Conservation (phyloP, 2,888 invertebrate genomes). For the Hyposoter didymator region DNA sequence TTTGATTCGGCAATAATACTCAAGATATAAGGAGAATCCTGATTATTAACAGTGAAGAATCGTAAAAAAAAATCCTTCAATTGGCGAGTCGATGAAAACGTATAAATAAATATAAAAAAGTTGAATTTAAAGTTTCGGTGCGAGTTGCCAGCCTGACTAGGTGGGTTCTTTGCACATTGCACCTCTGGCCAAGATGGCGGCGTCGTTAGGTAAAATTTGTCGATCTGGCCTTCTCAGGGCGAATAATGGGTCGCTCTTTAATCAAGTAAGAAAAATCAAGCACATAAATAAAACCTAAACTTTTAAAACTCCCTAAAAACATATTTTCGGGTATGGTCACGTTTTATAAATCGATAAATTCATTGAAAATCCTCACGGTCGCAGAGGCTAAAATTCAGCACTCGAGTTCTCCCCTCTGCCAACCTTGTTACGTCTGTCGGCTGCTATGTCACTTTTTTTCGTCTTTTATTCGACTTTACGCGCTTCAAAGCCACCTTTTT, state of each 20-base stretch:
- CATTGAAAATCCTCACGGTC: not conserved
- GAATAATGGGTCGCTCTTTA: slow-evolving; percentile 88
- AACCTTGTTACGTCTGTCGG: slow-evolving; percentile 74
- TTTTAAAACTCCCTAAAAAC: not conserved
- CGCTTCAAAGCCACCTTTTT: not conserved
- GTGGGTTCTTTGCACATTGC: slow-evolving; percentile 75
- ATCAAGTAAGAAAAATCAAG: slow-evolving; percentile 88
- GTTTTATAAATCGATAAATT: not conserved
- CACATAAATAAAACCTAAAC: not conserved
- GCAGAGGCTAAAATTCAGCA: not conserved
- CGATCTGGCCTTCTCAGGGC: slow-evolving; percentile 91
- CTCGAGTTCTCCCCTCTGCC: slow-evolving; percentile 47
- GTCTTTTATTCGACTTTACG: not conserved
- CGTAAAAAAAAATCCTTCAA: not conserved
- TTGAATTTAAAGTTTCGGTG: not conserved
- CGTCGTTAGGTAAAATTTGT: slow-evolving; percentile 94
- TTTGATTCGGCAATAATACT: slow-evolving; percentile 39
- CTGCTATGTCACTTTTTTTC: slow-evolving; percentile 77
- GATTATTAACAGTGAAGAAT: not conserved
- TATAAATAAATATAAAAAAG: not conserved
- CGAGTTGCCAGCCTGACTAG: slow-evolving; percentile 71
- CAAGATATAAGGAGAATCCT: not conserved
- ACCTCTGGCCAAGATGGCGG: slow-evolving; percentile 91
- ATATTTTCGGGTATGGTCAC: not conserved
- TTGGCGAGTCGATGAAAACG: not conserved